phyloP scores from a whole-genome alignment of 2,797 vertebrate species.

The Garrulus glandarius region DNA sequence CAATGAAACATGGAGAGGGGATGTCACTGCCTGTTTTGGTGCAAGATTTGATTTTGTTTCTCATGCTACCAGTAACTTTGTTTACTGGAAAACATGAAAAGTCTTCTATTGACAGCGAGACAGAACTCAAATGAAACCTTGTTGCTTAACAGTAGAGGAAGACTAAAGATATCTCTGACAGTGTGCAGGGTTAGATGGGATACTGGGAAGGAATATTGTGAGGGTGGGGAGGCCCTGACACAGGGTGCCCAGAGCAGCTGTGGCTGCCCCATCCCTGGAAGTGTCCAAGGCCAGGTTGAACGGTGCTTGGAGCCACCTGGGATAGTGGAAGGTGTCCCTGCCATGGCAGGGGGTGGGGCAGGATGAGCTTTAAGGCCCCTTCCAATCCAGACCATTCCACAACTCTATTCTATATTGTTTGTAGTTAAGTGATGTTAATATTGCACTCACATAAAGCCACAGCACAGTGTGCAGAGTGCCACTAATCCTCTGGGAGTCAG shows the following conservation, averaged over 20 bases:
- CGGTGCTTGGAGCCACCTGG: rapidly evolving
- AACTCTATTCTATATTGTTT: rapidly evolving
- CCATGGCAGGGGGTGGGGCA: background rate
- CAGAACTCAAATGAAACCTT: background rate
- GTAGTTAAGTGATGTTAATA: background rate
- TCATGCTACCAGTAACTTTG: background rate
- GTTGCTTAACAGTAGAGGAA: background rate
- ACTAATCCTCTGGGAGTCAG: background rate
- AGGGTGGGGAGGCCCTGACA: background rate
- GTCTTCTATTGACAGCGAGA: background rate
- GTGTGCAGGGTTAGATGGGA: background rate
- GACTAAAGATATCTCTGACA: background rate
- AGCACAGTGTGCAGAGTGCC: background rate
- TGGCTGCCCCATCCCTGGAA: background rate
- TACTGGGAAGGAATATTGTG: background rate
- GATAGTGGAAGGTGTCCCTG: background rate
- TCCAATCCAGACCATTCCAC: background rate
- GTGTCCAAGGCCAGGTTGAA: background rate
- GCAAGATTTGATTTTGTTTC: background rate
- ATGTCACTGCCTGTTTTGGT: background rate
- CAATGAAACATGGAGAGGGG: background rate
- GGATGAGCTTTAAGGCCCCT: background rate
- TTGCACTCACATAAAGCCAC: background rate
- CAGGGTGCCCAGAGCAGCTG: background rate
- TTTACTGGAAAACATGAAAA: background rate